Conservation (phyloP, 2,888 invertebrate species). For the Microctonus hyperodae region DNA sequence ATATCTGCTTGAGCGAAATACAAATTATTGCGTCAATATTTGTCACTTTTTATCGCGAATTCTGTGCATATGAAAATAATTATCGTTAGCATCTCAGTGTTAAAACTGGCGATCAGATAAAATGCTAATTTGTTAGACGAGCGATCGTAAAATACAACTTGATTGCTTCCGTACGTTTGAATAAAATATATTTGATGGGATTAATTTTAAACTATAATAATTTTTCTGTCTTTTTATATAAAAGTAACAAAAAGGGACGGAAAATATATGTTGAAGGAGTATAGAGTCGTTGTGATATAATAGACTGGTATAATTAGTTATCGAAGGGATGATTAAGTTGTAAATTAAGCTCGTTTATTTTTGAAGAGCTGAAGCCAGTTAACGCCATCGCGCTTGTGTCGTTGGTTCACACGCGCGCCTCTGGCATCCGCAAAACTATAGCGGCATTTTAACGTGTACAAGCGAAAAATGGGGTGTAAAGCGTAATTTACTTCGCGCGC, state of each 20-base stretch:
- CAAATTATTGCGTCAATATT: neutral
- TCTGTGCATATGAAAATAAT: conserved; percentile 26
- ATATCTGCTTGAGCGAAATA: neutral
- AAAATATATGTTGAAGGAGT: conserved; percentile 35
- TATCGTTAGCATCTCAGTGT: conserved; percentile 35
- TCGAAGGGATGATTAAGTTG: conserved; percentile 43
- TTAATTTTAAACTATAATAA: neutral
- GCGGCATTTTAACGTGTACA: conserved; percentile 35
- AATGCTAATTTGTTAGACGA: conserved; percentile 37
- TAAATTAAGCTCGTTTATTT: conserved; percentile 43
- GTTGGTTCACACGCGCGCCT: conserved; percentile 33
- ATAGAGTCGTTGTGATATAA: conserved; percentile 34
- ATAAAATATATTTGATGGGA: neutral
- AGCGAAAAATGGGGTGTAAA: conserved; percentile 43
- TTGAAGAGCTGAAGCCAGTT: conserved; percentile 15
- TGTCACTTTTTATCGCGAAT: neutral
- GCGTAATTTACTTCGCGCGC: conserved; percentile 40
- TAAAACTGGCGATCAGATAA: conserved; percentile 39
- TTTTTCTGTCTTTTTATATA: conserved; percentile 2
- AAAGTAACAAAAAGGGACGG: conserved; percentile 31
- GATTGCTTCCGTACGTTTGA: neutral
- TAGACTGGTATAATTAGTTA: conserved; percentile 45
- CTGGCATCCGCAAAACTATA: conserved; percentile 34
- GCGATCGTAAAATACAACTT: conserved; percentile 32
- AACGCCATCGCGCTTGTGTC: conserved; percentile 17